A percentile compares a stretch with the other conserved stretches of the same genome.
Conservation (phyloP, 1,140 invertebrate species). For the Charaxes varanes region DNA sequence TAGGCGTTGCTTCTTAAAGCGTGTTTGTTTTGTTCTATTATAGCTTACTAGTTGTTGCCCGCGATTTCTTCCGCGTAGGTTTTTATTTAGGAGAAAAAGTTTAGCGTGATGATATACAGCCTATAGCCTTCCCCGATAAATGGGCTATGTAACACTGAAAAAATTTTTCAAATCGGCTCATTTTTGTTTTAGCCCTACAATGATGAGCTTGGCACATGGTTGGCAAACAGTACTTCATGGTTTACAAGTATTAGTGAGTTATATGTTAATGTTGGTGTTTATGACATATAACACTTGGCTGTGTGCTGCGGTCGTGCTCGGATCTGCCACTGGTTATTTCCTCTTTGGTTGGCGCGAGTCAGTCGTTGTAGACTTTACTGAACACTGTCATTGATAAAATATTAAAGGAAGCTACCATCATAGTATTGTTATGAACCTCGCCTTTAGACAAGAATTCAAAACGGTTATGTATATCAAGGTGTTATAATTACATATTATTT, state of each 20-base stretch:
- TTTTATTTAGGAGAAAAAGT: no score
- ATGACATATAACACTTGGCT: constrained; percentile 99
- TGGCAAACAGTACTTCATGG: constrained; percentile 93
- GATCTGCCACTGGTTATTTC: constrained; percentile 94
- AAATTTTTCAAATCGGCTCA: no score
- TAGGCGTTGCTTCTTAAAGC: no score
- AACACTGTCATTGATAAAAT: constrained; percentile 90
- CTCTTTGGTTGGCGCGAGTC: constrained; percentile 96
- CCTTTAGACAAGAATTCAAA: constrained; percentile 39
- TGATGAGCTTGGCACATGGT: constrained; percentile 86
- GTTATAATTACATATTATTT: constrained; percentile 48
- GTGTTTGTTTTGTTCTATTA: no score
- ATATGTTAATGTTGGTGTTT: constrained; percentile 97
- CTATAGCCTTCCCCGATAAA: no score
- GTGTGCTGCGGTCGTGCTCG: constrained; percentile 90
- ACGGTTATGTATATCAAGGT: constrained; percentile 41
- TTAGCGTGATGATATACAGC: no score
- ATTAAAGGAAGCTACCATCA: constrained; percentile 16
- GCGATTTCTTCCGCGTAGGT: no score
- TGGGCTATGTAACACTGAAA: no score
- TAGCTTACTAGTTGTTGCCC: no score
- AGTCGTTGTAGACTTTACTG: constrained; percentile 92
- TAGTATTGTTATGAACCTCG: constrained; percentile 56
- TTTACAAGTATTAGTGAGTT: constrained; percentile 87
- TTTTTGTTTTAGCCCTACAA: constrained; percentile 79